These are phyloP conservation scores for Heliornis fulica DNA, from an alignment of 2,113 vertebrate genomes.

Conservation along the genomic window DNA sequence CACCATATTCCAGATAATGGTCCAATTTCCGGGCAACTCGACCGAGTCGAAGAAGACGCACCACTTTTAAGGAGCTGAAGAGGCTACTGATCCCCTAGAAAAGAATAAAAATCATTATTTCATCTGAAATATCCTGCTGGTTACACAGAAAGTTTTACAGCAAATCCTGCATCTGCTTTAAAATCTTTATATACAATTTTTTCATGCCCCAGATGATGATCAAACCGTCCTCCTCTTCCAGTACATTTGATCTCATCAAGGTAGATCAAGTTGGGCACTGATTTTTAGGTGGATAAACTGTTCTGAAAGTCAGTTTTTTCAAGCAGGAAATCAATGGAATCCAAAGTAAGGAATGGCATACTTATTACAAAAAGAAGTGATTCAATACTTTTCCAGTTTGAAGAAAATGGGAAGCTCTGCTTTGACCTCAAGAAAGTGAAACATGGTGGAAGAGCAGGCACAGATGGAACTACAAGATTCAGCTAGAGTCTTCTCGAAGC, in stretches of 20 bases:
- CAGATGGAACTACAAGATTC: neutral
- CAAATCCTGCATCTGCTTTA: neutral
- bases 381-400: neutral
- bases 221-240: neutral
- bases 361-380: neutral
- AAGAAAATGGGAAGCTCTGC: neutral
- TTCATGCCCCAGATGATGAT: neutral
- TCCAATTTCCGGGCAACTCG: conserved; percentile 95
- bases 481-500: neutral
- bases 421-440: neutral
- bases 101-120: conserved; percentile 2
- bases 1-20: conserved; percentile 96
- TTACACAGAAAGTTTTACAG: neutral
- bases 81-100: conserved; percentile 94
- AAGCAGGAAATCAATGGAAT: neutral
- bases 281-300: neutral
- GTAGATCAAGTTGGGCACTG: neutral
- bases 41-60: conserved; percentile 91
- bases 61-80: conserved; percentile 97
- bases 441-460: neutral
- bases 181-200: neutral
- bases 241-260: neutral
- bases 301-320: neutral
- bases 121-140: neutral
- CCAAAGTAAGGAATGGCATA: neutral